Base-by-base conservation (phyloP, 2,797 vertebrate genomes). In the Podarcis lilfordi region DNA sequence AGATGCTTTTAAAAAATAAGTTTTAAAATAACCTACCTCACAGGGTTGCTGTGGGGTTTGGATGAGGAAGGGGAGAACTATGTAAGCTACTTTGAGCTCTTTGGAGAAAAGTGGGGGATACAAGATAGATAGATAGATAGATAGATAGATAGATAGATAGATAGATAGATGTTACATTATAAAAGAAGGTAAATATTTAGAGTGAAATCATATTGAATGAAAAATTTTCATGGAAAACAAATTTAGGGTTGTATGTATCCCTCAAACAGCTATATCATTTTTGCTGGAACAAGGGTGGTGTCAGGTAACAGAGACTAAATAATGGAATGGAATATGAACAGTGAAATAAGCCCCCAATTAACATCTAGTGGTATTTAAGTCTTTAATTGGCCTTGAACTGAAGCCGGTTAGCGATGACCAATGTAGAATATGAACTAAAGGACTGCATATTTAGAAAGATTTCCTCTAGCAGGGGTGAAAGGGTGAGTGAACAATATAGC, bases 191-290 rank as follows among this genome's bases (percentile, higher is more conserved):
- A 87, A 85, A 71, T 89, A 77, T 61, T 85, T 90, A 50, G 72
- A 88, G 83, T 87, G 7, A 91, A 87, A 66, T 0, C n/a, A 11
- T 45, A 35, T 82, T 76, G 32, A 75, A 77, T 92, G 45, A 35
- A 83, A 82, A 82, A 11, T 82, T 27, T 66, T 59, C 81, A 27
- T 64, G 89, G 21, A 69, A 75, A 88, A 29, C 90, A 85, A 69
- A 50, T 43, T 81, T 66, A 86, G 86, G 86, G 32, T n/a, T 17
- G 9, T 35, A 90, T 89, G 8, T 86, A 27, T 10, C 17, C n/a
- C 1, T 91, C 55, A 77, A 86, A 86, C 81, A 37, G 29, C 88
- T 92, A 87, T 35, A 69, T 9, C 85, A 80, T 81, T 86, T 64
- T 88, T 25, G 55, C 82, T 90, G 55, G 15, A 37, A 23, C 61